Evolutionary conservation across 2,797 vertebrate genomes (phyloP).

Genomic region (Bradypodion ventrale): DNA sequence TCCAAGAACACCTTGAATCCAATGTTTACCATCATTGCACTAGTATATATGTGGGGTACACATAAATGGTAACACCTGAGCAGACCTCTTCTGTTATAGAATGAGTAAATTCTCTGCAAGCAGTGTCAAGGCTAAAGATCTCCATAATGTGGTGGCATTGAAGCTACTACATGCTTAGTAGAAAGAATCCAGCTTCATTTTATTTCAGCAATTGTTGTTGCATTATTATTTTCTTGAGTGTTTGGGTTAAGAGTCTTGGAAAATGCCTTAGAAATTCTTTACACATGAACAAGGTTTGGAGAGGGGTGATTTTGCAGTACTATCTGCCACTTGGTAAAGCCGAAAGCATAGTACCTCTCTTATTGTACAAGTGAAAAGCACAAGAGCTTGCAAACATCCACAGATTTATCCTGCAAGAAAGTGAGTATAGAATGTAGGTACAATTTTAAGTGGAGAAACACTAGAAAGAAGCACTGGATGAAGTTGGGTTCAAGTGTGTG

Average conservation of each 20-base stretch:
- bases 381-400: not conserved
- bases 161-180: too few relatives aligned
- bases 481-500: too few relatives aligned
- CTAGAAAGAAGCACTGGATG: not conserved
- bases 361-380: not conserved
- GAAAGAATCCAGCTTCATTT: slow-evolving; percentile 6
- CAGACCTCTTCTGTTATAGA: too few relatives aligned
- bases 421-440: not conserved
- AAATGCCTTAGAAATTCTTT: not conserved
- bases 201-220: slow-evolving; percentile 1
- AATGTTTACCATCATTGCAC: too few relatives aligned
- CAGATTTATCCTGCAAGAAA: not conserved
- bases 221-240: not conserved
- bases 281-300: not conserved
- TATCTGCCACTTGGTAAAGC: not conserved
- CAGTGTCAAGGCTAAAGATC: too few relatives aligned
- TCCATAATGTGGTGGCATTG: too few relatives aligned
- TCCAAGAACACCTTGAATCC: too few relatives aligned
- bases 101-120: too few relatives aligned
- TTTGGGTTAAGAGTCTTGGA: not conserved
- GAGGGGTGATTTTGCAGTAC: not conserved
- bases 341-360: not conserved
- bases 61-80: too few relatives aligned
- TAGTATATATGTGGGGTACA: too few relatives aligned
- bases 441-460: slow-evolving; percentile 4